Conservation (phyloP, 92 coral and sea anemone species). For the Meandrina meandrites region DNA sequence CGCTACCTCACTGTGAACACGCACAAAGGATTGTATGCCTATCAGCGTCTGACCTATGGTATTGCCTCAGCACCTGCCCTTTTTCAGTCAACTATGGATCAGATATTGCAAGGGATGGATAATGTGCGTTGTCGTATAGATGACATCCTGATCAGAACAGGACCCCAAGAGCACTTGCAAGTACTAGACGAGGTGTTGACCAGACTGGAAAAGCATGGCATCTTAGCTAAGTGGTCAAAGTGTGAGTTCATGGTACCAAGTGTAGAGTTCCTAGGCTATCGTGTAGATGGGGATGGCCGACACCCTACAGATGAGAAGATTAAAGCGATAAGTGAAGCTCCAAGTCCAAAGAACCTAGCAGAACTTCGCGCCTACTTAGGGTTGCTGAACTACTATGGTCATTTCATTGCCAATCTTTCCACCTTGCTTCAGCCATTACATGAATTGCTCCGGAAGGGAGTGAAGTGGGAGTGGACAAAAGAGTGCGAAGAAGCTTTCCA, state of each 20-base stretch:
- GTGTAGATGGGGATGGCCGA: slow-evolving; percentile 36
- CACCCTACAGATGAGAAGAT: slow-evolving; percentile 53
- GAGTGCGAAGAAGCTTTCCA: slow-evolving; percentile 46
- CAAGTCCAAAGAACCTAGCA: slow-evolving; percentile 48
- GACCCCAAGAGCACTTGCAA: no score
- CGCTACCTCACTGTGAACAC: no score
- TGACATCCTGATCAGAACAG: no score
- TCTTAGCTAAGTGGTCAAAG: slow-evolving; percentile 32
- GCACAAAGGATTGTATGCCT: no score
- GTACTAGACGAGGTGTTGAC: slow-evolving; percentile 42
- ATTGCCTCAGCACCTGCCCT: no score
- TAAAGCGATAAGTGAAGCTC: slow-evolving; percentile 45
- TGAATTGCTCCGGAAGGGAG: slow-evolving; percentile 40
- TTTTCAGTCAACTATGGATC: no score
- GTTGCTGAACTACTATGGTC: slow-evolving; percentile 58
- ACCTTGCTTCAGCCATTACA: slow-evolving; percentile 50
- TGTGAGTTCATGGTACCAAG: slow-evolving; percentile 59
- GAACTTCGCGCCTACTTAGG: slow-evolving; percentile 61
- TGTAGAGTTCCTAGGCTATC: slow-evolving; percentile 50
- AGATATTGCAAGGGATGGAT: no score
- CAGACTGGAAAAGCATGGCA: slow-evolving; percentile 46
- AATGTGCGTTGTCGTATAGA: no score
- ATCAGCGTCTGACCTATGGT: no score
- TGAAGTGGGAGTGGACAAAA: slow-evolving; percentile 52
- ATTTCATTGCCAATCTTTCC: slow-evolving; percentile 48